These are phyloP conservation scores for Virgularia gustaviana DNA, from an alignment of 92 coral and sea anemone genomes.

Conservation along the genomic window DNA sequence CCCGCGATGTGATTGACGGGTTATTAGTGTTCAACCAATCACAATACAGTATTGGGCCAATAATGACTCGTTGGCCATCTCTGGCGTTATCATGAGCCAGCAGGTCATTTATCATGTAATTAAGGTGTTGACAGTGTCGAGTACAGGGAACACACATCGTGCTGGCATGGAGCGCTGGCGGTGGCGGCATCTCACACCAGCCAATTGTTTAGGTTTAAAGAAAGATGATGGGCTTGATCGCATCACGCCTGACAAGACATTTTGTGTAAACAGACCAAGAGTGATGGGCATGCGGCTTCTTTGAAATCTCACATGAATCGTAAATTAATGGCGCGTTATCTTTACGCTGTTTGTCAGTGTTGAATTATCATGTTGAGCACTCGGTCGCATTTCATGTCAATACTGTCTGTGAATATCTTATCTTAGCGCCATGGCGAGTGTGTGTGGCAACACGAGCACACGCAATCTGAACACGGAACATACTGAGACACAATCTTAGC, in stretches of 20 bases:
- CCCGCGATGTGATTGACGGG: conserved; percentile 33
- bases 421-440: too few relatives aligned
- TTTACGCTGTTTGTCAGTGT: conserved; percentile 24
- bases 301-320: conserved; percentile 20
- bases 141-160: conserved; percentile 33
- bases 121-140: conserved; percentile 42
- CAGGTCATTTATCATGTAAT: conserved; percentile 39
- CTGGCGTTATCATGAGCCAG: conserved; percentile 18
- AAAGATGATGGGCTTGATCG: conserved; percentile 33
- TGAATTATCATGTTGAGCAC: conserved; percentile 27
- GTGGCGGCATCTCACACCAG: conserved; percentile 30
- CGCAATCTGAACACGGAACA: too few relatives aligned
- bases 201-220: conserved; percentile 36
- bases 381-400: conserved; percentile 8
- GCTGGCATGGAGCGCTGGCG: too few relatives aligned
- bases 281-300: conserved; percentile 33
- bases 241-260: conserved; percentile 27
- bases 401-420: conserved; percentile 29
- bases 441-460: too few relatives aligned
- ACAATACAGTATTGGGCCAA: neutral
- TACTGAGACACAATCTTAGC: too few relatives aligned
- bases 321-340: conserved; percentile 42
- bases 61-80: neutral
- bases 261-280: conserved; percentile 23
- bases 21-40: conserved; percentile 12